Evolutionary conservation across 2,113 vertebrate genomes (phyloP), one percentile per base, ranked within the genome.

Genomic region (Piprites chloris): DNA sequence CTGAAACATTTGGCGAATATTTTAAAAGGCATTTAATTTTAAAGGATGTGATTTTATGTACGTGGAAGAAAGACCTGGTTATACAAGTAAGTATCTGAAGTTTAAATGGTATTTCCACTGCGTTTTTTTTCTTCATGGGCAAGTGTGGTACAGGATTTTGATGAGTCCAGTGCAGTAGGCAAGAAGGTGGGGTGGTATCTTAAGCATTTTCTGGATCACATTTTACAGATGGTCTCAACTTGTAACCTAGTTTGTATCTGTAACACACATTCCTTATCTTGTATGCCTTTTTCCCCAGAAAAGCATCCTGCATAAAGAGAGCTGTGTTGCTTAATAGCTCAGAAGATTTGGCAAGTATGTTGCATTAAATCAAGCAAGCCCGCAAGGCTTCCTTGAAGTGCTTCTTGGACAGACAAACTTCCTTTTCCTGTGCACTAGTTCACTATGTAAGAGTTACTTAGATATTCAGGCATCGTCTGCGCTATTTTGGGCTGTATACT

Each of bases 321-420:
- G 42, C 23, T 42, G 12, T 66, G 22, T 39, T 86, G 23, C 35
- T 82, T 87, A 94, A 91, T 33, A 61, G 53, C 59, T 88, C 42
- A 35, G 88, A 87, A 86, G 55, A 47, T 81, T 88, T 90, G 55
- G 61, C 83, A 67, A 77, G 55, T 33, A 33, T 0, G 0, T 84
- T 86, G 26, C 47, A 77, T 83, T 81, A 83, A 91, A 90, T 58
- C 66, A 91, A 86, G 52, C 30, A 81, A 52, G 61, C 47, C 27
- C 55, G n/a, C 53, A 68, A 84, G 32, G 13, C 47, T 95, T 84
- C 65, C 73, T 93, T 90, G 65, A 89, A 90, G 72, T 67, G 61
- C 65, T 89, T 89, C 90, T 95, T 93, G 86, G 88, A 93, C 68
- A 74, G 55, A n/a, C 76, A 89, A 30, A 14, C 56, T 96, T 94